Base-by-base conservation (phyloP, 2,113 vertebrate genomes). In the Nicator chloris region DNA sequence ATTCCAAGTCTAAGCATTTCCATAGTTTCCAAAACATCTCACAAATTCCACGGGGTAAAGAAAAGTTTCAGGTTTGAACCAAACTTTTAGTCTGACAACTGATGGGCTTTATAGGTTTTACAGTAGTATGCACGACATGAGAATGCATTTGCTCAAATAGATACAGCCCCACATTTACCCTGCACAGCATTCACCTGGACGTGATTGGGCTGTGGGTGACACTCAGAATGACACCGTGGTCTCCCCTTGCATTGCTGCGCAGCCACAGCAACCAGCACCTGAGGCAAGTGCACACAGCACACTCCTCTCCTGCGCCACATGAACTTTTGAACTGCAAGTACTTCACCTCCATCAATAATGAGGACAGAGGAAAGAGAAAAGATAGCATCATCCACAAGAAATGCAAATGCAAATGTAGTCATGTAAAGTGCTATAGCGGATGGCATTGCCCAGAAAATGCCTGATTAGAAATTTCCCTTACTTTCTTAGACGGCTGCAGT, bases 381-480 rank as follows among this genome's bases (percentile, higher is more conserved):
- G 33, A 71, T 65, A 92, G 66, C 47, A 54, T 77, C 72, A 95
- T 71, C 85, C 80, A 35, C 82, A 91, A 88, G 71, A 87, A 61
- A 93, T 60, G 84, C 56, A 96, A 88, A 96, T 84, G 82, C 79
- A 96, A 86, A 94, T 82, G 18, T 42, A 75, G 40, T 35, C 35
- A 35, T 9, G 4, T 21, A 19, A 82, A 89, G n/a, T 47, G 37
- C 73, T 73, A 6, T 14, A 61, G 65, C 69, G 35, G 57, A 77
- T 57, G 35, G 37, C 45, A 60, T 31, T 42, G 14, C 47, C 78
- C 72, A 69, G 57, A 93, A 91, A 73, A 86, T 9, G 26, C 26
- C 59, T 35, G 45, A 91, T 80, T 19, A 57, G 91, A 84, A 79
- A 90, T 84, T n/a, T n/a, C 40, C 44, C 30, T 39, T 60, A 16